phyloP scores from a whole-genome alignment of 2,797 vertebrate genomes.

The Poecilia gillii region DNA sequence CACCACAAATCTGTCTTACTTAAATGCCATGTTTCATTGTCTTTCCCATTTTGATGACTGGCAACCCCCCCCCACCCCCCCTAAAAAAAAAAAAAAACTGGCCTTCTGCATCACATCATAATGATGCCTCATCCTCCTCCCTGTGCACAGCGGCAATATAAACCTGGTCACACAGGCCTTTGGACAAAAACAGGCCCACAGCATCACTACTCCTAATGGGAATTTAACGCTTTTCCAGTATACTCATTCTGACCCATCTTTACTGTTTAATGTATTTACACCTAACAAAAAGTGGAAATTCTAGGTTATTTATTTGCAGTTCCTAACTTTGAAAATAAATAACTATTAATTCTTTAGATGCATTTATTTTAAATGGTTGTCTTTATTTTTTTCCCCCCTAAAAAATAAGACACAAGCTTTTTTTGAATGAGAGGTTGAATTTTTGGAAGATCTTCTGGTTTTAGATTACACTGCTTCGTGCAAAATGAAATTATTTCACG shows the following conservation, averaged over 20 bases:
- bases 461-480: not conserved
- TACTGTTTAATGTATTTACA: not conserved
- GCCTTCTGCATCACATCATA: not conserved
- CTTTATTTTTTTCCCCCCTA: not conserved
- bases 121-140: not conserved
- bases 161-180: not conserved
- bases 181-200: not conserved
- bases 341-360: not conserved
- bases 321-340: not conserved
- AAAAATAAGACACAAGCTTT: not conserved
- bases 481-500: not conserved
- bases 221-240: not conserved
- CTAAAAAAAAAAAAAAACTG: not conserved
- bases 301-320: not conserved
- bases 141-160: not conserved
- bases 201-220: not conserved
- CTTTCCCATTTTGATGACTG: not conserved
- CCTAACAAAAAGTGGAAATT: not conserved
- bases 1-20: not conserved
- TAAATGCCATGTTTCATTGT: not conserved
- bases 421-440: not conserved
- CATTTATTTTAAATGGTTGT: not conserved
- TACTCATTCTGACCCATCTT: not conserved
- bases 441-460: not conserved
- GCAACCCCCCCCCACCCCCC: not conserved